Evolutionary conservation across 2,888 invertebrate species (phyloP), one percentile per base, ranked within the genome.

Genomic region (Lobophora halterata): DNA sequence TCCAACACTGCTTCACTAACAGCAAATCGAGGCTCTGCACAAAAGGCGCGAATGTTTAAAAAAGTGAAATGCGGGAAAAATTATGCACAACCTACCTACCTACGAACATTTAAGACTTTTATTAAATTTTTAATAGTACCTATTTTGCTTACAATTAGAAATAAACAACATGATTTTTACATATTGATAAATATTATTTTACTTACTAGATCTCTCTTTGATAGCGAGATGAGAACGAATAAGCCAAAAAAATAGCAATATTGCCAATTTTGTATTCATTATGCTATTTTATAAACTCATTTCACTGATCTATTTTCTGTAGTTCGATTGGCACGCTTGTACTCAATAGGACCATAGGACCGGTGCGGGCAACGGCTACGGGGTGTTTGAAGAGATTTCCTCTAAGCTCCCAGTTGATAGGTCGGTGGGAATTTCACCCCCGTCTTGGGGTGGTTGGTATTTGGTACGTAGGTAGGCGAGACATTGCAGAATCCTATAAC

Each of bases 1-100:
- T 87, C 83, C 55, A 86, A 57, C 10, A 81, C 83, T 43, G 86
- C 61, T 55, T 83, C 71, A 44, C 85, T 85, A 56, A 79, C 72
- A 0, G 83, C 81, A 24, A 72, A 51, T 28, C 59, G 57, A 2
- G 52, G 52, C 21, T 58, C 77, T 76, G 57, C 4, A 45, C 46
- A 40, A 49, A 18, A 26, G n/a, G 32, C 19, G 30, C n/a, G 11
- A 38, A 44, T 32, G 8, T 34, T 21, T 12, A 28, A 35, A 21
- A 13, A n/a, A n/a, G n/a, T n/a, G n/a, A n/a, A n/a, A n/a, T n/a
- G n/a, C n/a, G n/a, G n/a, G n/a, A n/a, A n/a, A n/a, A n/a, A n/a
- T n/a, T n/a, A n/a, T n/a, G n/a, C n/a, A n/a, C n/a, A n/a, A n/a
- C n/a, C n/a, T n/a, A n/a, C n/a, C n/a, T n/a, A n/a, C n/a, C n/a